phyloP scores from a whole-genome alignment of 2,888 invertebrate genomes.

The Chloroclystis v-ata region DNA sequence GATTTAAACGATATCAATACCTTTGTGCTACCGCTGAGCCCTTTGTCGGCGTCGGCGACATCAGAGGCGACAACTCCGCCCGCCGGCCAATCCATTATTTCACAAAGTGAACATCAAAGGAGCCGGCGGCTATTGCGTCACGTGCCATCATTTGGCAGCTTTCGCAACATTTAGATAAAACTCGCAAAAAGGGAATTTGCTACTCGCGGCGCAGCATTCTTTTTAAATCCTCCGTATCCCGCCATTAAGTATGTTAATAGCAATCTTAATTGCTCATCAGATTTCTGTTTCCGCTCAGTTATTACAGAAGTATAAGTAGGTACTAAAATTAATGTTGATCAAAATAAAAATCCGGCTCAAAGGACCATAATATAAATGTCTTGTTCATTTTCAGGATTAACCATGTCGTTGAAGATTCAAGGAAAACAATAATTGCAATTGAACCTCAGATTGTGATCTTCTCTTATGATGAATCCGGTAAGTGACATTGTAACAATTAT shows the following conservation, averaged over 20 bases:
- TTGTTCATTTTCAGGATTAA: no score
- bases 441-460: no score
- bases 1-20: conserved; percentile 73
- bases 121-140: conserved; percentile 56
- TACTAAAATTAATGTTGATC: not conserved
- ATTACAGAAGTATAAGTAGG: not conserved
- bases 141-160: conserved; percentile 54
- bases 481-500: no score
- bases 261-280: not conserved
- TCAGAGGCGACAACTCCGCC: conserved; percentile 53
- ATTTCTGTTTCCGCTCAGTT: not conserved
- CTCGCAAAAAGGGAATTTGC: conserved; percentile 21
- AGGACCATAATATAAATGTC: no score
- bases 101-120: conserved; percentile 63
- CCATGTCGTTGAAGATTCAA: no score
- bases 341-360: no score
- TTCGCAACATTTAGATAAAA: conserved; percentile 27
- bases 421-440: no score
- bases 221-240: not conserved
- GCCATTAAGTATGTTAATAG: conserved; percentile 1
- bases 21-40: conserved; percentile 65
- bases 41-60: conserved; percentile 66
- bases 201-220: not conserved
- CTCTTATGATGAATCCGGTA: no score
- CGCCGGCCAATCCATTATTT: conserved; percentile 60